Evolutionary conservation across 2,797 vertebrate species (phyloP).

Genomic region (Anomalospiza imberbis): DNA sequence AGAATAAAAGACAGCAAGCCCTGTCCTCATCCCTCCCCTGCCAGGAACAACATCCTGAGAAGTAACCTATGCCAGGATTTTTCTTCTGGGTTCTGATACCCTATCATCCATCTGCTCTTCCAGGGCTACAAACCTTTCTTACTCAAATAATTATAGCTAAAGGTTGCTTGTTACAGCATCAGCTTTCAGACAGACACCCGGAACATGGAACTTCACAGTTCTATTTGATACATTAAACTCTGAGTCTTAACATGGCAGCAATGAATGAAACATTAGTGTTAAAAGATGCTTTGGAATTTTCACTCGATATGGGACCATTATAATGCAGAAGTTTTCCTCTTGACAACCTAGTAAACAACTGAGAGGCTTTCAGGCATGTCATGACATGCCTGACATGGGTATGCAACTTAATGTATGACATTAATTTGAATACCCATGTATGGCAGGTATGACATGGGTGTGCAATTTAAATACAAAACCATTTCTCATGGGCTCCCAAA

Average conservation of each 20-base stretch:
- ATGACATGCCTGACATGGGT: neutral
- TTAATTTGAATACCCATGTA: too few species aligned
- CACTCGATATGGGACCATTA: neutral
- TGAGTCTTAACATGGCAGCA: neutral
- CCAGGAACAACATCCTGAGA: neutral
- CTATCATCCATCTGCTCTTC: neutral
- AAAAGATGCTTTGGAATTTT: neutral
- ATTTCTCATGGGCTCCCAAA: neutral
- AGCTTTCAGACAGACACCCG: neutral
- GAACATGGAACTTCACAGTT: neutral
- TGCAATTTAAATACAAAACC: neutral
- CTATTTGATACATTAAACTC: neutral
- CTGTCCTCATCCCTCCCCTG: neutral
- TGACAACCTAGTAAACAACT: neutral
- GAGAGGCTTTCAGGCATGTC: neutral
- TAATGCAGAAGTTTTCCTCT: neutral
- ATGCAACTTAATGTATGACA: neutral
- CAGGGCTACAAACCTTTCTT: neutral
- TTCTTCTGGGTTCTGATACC: neutral
- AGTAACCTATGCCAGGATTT: neutral
- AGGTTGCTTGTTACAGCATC: neutral
- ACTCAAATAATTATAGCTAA: neutral
- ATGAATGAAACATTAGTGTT: neutral
- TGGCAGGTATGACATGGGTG: neutral
- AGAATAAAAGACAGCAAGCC: neutral